phyloP scores from a whole-genome alignment of 2,797 vertebrate genomes.

The Chelidonichthys spinosus region DNA sequence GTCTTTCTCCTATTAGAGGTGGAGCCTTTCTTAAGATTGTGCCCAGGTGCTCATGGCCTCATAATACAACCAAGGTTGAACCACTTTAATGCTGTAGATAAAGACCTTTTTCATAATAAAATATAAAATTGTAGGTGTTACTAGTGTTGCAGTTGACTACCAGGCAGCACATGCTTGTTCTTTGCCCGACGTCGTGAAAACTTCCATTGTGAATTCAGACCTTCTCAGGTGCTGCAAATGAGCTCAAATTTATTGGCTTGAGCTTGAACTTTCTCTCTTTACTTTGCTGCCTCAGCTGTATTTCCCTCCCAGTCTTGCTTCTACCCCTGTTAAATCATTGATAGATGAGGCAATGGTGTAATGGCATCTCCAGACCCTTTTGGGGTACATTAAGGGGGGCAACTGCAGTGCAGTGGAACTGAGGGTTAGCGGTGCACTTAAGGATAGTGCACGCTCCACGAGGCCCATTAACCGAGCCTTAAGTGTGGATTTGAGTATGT shows the following conservation, averaged over 20 bases:
- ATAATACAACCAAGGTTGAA: neutral
- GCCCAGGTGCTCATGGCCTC: neutral
- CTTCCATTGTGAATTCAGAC: neutral
- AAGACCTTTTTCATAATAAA: neutral
- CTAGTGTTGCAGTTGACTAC: neutral
- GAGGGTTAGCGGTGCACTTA: constrained; percentile 50
- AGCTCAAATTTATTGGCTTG: neutral
- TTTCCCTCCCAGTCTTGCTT: constrained; percentile 7
- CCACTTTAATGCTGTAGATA: neutral
- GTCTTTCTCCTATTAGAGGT: neutral
- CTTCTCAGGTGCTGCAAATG: neutral
- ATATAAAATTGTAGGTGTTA: neutral
- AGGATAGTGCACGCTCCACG: constrained; percentile 24
- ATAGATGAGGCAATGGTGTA: constrained; percentile 43
- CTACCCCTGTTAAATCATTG: constrained; percentile 56
- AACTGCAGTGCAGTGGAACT: constrained; percentile 40
- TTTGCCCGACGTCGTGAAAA: neutral
- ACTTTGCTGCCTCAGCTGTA: constrained; percentile 37
- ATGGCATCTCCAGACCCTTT: constrained; percentile 21
- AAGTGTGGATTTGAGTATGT: constrained; percentile 32
- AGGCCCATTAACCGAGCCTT: constrained; percentile 6
- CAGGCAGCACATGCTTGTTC: neutral
- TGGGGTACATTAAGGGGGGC: constrained; percentile 41
- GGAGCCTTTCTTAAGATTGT: neutral
- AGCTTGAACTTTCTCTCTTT: neutral